phyloP scores from a whole-genome alignment of 35 echinoderm and acorn worm species.

The Heliocidaris tuberculata region DNA sequence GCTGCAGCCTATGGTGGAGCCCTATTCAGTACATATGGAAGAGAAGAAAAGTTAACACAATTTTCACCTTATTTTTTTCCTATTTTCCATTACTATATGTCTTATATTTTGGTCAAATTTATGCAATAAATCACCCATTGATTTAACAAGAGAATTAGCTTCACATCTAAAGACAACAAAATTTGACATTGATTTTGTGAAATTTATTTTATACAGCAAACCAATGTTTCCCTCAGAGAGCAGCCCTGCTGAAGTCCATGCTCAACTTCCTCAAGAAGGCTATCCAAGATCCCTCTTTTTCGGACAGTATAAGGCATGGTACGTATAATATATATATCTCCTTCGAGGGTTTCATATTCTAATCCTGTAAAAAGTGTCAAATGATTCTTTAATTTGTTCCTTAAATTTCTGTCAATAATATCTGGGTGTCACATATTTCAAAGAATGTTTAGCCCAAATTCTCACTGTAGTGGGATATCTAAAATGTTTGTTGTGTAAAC shows the following conservation, averaged over 20 bases:
- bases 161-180: neutral
- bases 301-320: conserved; percentile 98
- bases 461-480: too few relatives aligned
- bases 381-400: neutral
- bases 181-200: neutral
- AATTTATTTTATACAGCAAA: conserved; percentile 43
- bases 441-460: too few relatives aligned
- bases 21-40: too few relatives aligned
- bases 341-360: neutral
- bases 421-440: too few relatives aligned
- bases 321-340: neutral
- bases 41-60: too few relatives aligned
- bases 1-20: too few relatives aligned
- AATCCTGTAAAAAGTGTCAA: neutral
- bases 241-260: conserved; percentile 97
- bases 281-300: conserved; percentile 97
- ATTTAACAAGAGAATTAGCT: neutral
- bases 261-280: conserved; percentile 99
- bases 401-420: neutral
- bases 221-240: conserved; percentile 93
- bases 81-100: too few relatives aligned
- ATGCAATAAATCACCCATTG: neutral
- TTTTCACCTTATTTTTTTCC: too few relatives aligned
- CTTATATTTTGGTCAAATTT: neutral
- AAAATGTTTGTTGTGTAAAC: too few relatives aligned